phyloP scores from a whole-genome alignment of 2,113 vertebrate genomes.

The Notarius lentiginosus region DNA sequence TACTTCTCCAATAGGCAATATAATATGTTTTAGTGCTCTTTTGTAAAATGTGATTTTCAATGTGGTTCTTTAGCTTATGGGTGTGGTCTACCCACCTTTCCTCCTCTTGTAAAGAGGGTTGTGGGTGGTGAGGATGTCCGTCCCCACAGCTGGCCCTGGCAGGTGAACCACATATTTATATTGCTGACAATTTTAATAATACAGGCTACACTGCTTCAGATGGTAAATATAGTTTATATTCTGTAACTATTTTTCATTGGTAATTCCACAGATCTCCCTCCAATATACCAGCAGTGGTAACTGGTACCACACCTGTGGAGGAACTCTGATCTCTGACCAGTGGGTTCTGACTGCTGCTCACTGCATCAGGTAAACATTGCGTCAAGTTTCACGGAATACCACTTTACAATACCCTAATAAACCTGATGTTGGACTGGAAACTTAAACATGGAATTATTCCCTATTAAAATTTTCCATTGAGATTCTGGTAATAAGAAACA shows the following conservation, averaged over 20 bases:
- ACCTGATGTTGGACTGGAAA: not conserved
- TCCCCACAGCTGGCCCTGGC: slow-evolving; percentile 78
- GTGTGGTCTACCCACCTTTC: slow-evolving; percentile 67
- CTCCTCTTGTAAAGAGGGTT: slow-evolving; percentile 67
- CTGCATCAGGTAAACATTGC: slow-evolving; percentile 79
- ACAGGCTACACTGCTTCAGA: not conserved
- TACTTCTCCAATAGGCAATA: not conserved
- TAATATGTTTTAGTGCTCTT: not conserved
- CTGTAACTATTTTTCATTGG: not conserved
- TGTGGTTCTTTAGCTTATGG: slow-evolving; percentile 64
- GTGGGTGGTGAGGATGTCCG: slow-evolving; percentile 72
- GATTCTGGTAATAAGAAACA: not conserved
- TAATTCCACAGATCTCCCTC: slow-evolving; percentile 78
- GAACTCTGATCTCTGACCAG: slow-evolving; percentile 76
- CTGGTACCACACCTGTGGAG: slow-evolving; percentile 85
- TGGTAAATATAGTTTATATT: not conserved
- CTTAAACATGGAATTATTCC: not conserved
- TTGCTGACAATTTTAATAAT: not conserved
- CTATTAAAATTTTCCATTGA: not conserved
- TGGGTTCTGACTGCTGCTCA: slow-evolving; percentile 89
- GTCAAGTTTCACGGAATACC: not conserved
- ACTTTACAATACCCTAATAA: not conserved
- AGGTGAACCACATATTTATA: slow-evolving; percentile 61
- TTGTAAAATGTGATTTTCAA: not conserved
- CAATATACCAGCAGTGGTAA: slow-evolving; percentile 69